Base-by-base conservation (phyloP, 1,140 invertebrate genomes). In the Heliconius eleuchia region DNA sequence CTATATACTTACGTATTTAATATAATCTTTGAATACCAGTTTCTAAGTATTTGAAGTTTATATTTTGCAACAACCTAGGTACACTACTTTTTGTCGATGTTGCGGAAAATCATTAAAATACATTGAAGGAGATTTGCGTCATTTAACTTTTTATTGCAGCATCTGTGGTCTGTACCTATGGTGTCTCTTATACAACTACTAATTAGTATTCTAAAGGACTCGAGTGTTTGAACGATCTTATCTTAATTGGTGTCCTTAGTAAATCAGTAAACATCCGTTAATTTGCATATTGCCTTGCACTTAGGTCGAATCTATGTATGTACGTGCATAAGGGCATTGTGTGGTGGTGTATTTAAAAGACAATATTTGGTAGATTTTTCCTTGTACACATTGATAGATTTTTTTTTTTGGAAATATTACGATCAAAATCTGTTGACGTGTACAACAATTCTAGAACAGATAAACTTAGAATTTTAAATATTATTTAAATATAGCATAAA, bases 191-290 rank as follows among this genome's bases (percentile, higher is more conserved):
- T 2, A 52, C 27, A 66, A 3, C n/a, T 30, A 66, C 30, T 66
- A 18, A 60, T 75, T 75, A 3, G 55, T 75, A 75, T 60, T 75
- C 74, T 39, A 75, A 34, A 39, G 9, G 55, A 75, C 34, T 75
- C 74, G 39, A 75, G 74, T 75, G 52, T 73, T 66, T 37, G 52
- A 60, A n/a, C 27, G 71, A 73, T 55, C 34, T 78, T 73, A 73
- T 73, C 71, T 73, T 73, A 78, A 57, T 72, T 73, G 52, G 37
- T 57, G 71, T 77, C 77, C 71, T 78, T 55, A 60, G 77, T 42
- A 60, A 72, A 73, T 72, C 50, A 60, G 77, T 78, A 78, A 78
- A 78, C 77, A 78, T 78, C 76, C 70, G 60, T n/a, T 71, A 18
- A 78, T 78, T 73, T 73, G 55, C 77, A 78, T 78, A 39, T n/a